Conservation (phyloP, 2,888 invertebrate genomes). For the Trachelus tabidus region DNA sequence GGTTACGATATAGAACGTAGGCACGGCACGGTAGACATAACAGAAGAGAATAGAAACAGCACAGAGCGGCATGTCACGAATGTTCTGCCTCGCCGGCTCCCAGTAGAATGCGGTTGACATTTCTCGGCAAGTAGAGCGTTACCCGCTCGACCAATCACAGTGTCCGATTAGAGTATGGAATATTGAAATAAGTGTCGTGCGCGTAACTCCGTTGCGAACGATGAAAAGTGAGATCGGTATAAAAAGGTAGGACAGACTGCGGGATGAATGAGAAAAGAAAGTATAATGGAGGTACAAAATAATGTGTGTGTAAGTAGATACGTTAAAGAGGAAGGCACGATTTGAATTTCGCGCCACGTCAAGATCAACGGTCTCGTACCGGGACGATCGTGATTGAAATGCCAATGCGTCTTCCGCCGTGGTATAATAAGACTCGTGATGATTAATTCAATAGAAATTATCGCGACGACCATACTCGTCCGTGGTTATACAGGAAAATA, state of each 20-base stretch:
- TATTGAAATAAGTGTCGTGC: neutral
- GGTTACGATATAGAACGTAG: neutral
- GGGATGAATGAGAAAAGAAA: neutral
- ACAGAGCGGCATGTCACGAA: slow-evolving; percentile 27
- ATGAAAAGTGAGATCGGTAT: neutral
- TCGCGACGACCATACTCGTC: neutral
- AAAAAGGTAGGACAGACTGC: neutral
- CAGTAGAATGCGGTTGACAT: slow-evolving; percentile 43
- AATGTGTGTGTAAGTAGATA: neutral
- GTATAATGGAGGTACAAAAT: neutral
- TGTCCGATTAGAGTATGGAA: neutral
- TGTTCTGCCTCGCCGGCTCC: slow-evolving; percentile 31
- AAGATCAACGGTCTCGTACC: neutral
- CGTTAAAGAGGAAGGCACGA: neutral
- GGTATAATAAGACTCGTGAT: neutral
- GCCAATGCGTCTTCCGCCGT: neutral
- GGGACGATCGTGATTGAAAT: neutral
- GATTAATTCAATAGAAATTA: neutral
- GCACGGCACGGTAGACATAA: slow-evolving; percentile 17
- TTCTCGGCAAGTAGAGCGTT: slow-evolving; percentile 47
- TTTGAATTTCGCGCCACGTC: neutral
- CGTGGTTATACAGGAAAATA: neutral
- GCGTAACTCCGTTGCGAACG: neutral
- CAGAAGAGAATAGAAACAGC: slow-evolving; percentile 35
- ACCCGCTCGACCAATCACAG: slow-evolving; percentile 17